phyloP scores from a whole-genome alignment of 1,140 invertebrate genomes.

The Goniozus legneri region DNA sequence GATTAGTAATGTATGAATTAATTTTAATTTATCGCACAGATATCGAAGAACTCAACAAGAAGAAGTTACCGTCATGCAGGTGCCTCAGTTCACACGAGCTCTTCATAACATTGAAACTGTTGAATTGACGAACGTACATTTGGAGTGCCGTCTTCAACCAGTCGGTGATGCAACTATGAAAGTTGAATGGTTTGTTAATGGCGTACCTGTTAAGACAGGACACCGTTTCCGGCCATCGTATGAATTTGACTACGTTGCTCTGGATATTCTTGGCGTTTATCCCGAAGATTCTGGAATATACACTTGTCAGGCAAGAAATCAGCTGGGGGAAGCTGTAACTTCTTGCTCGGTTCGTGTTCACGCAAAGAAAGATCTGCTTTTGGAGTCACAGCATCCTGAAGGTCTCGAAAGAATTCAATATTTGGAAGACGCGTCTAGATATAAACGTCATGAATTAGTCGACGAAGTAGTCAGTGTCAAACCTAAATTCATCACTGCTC shows the following conservation, averaged over 20 bases:
- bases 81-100: conserved; percentile 82
- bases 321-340: conserved; percentile 90
- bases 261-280: conserved; percentile 94
- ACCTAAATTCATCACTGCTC: conserved; percentile 80
- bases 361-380: conserved; percentile 80
- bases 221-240: conserved; percentile 94
- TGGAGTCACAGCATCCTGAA: conserved; percentile 82
- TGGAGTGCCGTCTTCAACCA: conserved; percentile 89
- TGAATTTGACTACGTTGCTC: conserved; percentile 95
- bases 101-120: conserved; percentile 88
- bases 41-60: conserved; percentile 69
- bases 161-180: conserved; percentile 93
- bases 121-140: conserved; percentile 88
- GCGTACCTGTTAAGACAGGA: conserved; percentile 79
- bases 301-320: conserved; percentile 87
- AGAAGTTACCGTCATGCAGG: conserved; percentile 75
- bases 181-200: conserved; percentile 97
- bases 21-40: conserved; percentile 27
- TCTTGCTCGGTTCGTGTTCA: conserved; percentile 84
- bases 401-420: conserved; percentile 89
- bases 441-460: conserved; percentile 75
- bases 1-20: conserved; percentile 8
- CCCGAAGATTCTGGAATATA: conserved; percentile 96
- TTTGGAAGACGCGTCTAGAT: conserved; percentile 81
- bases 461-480: conserved; percentile 81